phyloP scores from a whole-genome alignment of 2,113 vertebrate species.

The Irena cyanogastra region DNA sequence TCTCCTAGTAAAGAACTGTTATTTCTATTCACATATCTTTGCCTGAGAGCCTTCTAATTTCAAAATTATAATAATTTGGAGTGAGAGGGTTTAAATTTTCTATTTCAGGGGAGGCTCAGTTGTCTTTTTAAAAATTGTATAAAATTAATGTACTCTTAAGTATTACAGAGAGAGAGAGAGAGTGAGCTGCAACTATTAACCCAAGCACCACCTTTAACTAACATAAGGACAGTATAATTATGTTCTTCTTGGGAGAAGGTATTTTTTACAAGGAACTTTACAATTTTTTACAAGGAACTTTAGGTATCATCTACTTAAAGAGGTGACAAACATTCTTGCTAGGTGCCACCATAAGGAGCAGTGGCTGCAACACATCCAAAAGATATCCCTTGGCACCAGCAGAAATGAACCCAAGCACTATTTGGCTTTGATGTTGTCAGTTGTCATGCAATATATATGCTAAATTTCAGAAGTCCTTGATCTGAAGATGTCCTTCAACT shows the following conservation, averaged over 20 bases:
- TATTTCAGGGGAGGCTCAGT: no score
- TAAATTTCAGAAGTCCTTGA: not conserved
- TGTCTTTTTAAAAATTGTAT: not conserved
- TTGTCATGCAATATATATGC: fast-evolving
- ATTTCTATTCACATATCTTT: no score
- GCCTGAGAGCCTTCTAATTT: no score
- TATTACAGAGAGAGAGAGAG: not conserved
- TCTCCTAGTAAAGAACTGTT: no score
- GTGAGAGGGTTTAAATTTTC: no score
- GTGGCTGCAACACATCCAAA: not conserved
- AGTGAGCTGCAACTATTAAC: not conserved
- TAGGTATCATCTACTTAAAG: not conserved
- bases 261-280: not conserved
- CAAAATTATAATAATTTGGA: no score
- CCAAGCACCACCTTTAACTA: not conserved
- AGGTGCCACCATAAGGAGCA: not conserved
- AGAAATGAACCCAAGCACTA: not conserved
- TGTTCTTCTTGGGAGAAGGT: not conserved
- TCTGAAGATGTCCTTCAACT: not conserved
- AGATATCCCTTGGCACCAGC: not conserved
- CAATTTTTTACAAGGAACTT: not conserved
- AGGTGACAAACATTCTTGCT: not conserved
- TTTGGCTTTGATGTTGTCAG: not conserved
- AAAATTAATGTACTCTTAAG: not conserved
- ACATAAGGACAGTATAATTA: not conserved